Evolutionary conservation across 2,888 invertebrate species (phyloP), one percentile per base, ranked within the genome.

Genomic region (Cataglyphis rosenhaueri): DNA sequence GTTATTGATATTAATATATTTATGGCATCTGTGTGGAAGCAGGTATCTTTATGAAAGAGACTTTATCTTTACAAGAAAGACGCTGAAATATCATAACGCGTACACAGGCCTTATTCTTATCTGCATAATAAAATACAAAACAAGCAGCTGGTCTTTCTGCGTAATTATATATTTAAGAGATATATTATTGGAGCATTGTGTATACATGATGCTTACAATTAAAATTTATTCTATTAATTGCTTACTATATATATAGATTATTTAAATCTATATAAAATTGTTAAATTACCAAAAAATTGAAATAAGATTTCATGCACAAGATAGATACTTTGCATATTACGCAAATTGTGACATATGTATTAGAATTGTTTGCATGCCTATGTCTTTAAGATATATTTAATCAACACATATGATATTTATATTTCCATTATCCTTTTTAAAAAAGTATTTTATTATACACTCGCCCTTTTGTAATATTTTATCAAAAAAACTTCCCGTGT

Each of bases 401-500:
- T 65, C 55, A 41, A 73, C 15, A 65, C 12, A 55, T 55, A 41
- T 18, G 29, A 29, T 78, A 68, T 57, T 66, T 44, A 68, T 44
- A 79, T 48, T 44, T 70, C 0, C 25, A 55, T 68, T 68, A 65
- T 15, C 18, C 29, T 3, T 15, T 15, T 32, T 57, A 29, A 44
- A n/a, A 41, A n/a, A 32, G 3, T 29, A 41, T 66, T 57, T 57
- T 55, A 76, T 66, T 32, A 35, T 48, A 32, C 35, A 32, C 48
- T 38, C 29, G 32, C 15, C 21, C 21, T 64, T 55, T 76, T 76
- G 25, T 55, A 76, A 65, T 25, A 44, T 15, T n/a, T 8, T 8
- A 70, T 25, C 78, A 9, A 68, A 81, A 73, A 81, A 86, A 87
- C 61, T 74, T 84, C 83, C 70, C 81, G 71, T 73, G 81, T 75